These are phyloP conservation scores for Omphaloscelis lunosa DNA, from an alignment of 2,888 invertebrate genomes.

Conservation along the genomic window DNA sequence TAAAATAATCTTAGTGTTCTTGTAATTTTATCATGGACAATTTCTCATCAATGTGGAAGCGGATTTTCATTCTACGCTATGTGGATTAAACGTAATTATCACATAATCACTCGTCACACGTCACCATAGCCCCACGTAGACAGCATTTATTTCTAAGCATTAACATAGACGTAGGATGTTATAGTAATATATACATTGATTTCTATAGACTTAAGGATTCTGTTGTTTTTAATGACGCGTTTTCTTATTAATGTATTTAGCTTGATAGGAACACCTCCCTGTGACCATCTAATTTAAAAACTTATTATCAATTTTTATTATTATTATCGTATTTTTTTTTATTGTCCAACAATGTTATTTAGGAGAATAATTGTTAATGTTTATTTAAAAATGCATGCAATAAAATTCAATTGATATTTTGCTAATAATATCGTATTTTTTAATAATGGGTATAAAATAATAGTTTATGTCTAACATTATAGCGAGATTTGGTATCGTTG, in stretches of 20 bases:
- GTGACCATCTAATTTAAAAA: conserved; percentile 64
- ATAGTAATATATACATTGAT: conserved; percentile 91
- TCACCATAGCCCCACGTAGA: conserved; percentile 81
- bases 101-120: conserved; percentile 29
- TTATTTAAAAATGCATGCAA: conserved; percentile 88
- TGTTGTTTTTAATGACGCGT: conserved; percentile 82
- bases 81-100: conserved; percentile 46
- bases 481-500: conserved; percentile 81
- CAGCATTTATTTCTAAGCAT: conserved; percentile 89
- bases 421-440: conserved; percentile 80
- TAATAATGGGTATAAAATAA: conserved; percentile 73
- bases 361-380: conserved; percentile 84
- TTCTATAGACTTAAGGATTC: conserved; percentile 87
- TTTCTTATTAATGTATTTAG: conserved; percentile 75
- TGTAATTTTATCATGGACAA: not conserved
- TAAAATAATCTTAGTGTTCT: conserved; percentile 8
- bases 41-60: conserved; percentile 18
- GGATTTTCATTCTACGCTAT: conserved; percentile 23
- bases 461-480: conserved; percentile 83
- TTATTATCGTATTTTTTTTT: conserved; percentile 66
- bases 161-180: conserved; percentile 87
- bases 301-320: conserved; percentile 65
- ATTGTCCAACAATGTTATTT: conserved; percentile 86
- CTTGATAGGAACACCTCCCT: conserved; percentile 62
- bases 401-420: conserved; percentile 89